Conservation (phyloP, 2,888 invertebrate species). For the Xanthia togata region DNA sequence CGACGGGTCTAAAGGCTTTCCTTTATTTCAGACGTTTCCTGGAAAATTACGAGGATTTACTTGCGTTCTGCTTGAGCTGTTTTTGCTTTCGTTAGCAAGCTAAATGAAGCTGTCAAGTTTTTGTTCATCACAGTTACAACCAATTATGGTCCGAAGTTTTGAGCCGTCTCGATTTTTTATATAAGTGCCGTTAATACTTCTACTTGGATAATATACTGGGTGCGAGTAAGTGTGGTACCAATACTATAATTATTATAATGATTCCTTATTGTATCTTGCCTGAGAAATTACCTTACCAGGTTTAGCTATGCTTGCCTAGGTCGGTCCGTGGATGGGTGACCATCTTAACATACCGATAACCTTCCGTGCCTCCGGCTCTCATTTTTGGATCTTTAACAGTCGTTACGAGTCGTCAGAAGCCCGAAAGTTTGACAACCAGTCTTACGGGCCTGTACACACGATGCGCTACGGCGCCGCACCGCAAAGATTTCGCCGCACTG, state of each 20-base stretch:
- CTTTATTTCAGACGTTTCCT: background rate
- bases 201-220: background rate
- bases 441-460: no score
- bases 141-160: background rate
- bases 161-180: background rate
- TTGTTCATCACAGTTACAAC: background rate
- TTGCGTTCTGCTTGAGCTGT: background rate
- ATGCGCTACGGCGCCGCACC: no score
- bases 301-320: background rate
- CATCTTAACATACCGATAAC: background rate
- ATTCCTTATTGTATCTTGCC: no score
- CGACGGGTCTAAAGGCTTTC: background rate
- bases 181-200: background rate
- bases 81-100: constrained; percentile 11
- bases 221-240: background rate
- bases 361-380: no score
- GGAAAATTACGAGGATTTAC: background rate
- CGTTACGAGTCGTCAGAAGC: no score
- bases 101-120: constrained; percentile 2
- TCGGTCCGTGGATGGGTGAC: background rate
- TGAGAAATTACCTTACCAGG: background rate
- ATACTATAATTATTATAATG: background rate
- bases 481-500: no score
- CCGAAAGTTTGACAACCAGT: no score
- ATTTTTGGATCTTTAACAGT: no score